Conservation (phyloP, 2,113 vertebrate species). For the Siniperca chuatsi region DNA sequence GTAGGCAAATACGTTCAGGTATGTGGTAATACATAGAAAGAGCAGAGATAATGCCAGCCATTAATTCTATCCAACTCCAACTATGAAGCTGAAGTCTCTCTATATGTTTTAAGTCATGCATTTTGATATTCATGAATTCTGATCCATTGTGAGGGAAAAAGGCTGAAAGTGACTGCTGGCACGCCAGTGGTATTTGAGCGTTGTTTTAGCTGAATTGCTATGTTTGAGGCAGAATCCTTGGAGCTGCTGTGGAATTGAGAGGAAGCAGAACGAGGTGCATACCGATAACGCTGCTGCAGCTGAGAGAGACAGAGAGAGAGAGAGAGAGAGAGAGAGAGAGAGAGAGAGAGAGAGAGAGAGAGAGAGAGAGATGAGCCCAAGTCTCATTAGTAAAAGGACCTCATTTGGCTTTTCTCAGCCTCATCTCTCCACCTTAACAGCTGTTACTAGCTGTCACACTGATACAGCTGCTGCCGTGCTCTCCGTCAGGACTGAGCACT, state of each 20-base stretch:
- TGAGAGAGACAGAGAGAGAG: constrained; percentile 36
- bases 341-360: constrained; percentile 12
- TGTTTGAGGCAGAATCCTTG: constrained; percentile 72
- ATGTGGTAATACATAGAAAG: neutral
- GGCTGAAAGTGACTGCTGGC: constrained; percentile 60
- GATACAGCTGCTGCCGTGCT: constrained; percentile 19
- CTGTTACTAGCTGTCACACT: constrained; percentile 66
- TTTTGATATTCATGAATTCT: constrained; percentile 72
- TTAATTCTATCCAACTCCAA: constrained; percentile 26
- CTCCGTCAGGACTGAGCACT: constrained; percentile 23
- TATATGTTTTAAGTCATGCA: constrained; percentile 31
- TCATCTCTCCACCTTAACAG: constrained; percentile 77
- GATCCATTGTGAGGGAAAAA: constrained; percentile 36
- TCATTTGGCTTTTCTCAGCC: constrained; percentile 69
- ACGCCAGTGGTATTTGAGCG: constrained; percentile 50
- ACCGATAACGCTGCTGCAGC: constrained; percentile 75
- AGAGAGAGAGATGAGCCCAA: constrained; percentile 18
- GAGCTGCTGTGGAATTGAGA: constrained; percentile 65
- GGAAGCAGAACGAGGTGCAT: constrained; percentile 74
- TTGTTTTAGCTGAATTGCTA: constrained; percentile 66
- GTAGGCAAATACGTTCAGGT: neutral
- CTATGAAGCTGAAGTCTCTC: constrained; percentile 19
- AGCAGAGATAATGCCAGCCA: constrained; percentile 1
- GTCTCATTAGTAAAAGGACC: constrained; percentile 77
- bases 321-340: constrained; percentile 17